phyloP scores from a whole-genome alignment of 2,797 vertebrate genomes.

The Carcharodon carcharias region DNA sequence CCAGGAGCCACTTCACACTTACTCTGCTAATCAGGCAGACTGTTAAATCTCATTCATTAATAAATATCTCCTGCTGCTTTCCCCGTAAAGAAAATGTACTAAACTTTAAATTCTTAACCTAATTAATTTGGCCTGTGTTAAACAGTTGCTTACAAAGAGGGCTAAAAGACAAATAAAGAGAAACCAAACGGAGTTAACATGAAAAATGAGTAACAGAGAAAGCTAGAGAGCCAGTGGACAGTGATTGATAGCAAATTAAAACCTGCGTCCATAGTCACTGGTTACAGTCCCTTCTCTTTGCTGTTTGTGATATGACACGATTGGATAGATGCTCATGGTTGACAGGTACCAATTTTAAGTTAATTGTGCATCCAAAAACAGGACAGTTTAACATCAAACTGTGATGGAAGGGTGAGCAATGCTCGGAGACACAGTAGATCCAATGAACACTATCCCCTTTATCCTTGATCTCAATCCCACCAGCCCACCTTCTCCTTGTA shows the following conservation, averaged over 20 bases:
- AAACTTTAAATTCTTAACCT: background rate
- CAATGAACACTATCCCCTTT: background rate
- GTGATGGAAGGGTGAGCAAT: background rate
- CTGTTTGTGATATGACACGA: background rate
- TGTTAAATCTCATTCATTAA: slow-evolving; percentile 36
- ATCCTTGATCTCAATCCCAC: background rate
- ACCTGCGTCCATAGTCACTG: background rate
- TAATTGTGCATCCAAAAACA: slow-evolving; percentile 10
- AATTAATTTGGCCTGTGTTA: slow-evolving; percentile 18
- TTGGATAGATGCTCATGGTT: background rate
- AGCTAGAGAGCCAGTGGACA: background rate
- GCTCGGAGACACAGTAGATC: background rate
- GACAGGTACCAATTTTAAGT: slow-evolving; percentile 28
- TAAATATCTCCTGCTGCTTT: slow-evolving; percentile 36
- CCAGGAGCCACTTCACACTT: background rate
- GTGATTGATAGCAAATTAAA: slow-evolving; percentile 36
- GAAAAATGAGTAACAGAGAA: slow-evolving; percentile 15
- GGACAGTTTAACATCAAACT: background rate
- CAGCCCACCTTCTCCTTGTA: background rate
- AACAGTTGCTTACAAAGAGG: background rate
- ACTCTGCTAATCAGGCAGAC: slow-evolving; percentile 42
- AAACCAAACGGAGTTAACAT: background rate
- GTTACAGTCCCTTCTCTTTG: background rate
- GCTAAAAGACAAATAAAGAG: slow-evolving; percentile 6
- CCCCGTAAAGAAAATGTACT: slow-evolving; percentile 34